Conservation (phyloP, 2,113 vertebrate species). For the Lampris megalopsis region DNA sequence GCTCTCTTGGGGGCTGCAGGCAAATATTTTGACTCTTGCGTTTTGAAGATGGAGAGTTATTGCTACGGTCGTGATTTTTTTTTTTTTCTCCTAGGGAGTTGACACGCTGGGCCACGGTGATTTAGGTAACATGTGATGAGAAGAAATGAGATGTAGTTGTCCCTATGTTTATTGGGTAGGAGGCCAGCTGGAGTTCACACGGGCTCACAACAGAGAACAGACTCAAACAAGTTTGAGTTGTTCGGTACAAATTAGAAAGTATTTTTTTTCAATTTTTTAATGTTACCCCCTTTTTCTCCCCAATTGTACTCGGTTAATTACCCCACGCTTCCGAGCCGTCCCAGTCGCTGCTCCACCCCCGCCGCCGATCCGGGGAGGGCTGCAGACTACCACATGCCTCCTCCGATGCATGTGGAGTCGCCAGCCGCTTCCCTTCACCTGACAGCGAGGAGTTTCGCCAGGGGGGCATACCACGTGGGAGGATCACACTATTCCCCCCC, state of each 20-base stretch:
- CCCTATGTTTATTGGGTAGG: conserved; percentile 33
- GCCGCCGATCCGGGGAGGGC: too few species aligned
- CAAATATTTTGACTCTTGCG: not conserved
- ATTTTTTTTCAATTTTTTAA: not conserved
- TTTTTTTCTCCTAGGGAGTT: conserved; percentile 4
- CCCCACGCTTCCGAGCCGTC: too few species aligned
- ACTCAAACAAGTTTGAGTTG: conserved; percentile 46
- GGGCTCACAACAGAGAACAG: conserved; percentile 55
- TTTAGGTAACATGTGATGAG: not conserved
- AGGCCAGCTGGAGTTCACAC: conserved; percentile 57
- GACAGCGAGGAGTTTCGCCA: too few species aligned
- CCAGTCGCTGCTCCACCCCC: too few species aligned
- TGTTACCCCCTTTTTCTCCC: too few species aligned
- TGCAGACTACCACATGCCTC: too few species aligned
- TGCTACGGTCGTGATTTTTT: conserved; percentile 11
- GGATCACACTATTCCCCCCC: too few species aligned
- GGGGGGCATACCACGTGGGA: too few species aligned
- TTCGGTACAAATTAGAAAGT: conserved; percentile 32
- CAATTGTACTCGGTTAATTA: too few species aligned
- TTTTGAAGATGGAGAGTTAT: conserved; percentile 30
- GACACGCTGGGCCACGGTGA: too few species aligned
- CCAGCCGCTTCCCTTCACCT: too few species aligned
- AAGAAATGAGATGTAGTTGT: conserved; percentile 38
- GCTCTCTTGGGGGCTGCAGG: conserved; percentile 3
- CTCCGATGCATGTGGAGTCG: too few species aligned